These are phyloP conservation scores for Scaptomyza graminum DNA, from an alignment of 1,140 invertebrate genomes.

Conservation along the genomic window DNA sequence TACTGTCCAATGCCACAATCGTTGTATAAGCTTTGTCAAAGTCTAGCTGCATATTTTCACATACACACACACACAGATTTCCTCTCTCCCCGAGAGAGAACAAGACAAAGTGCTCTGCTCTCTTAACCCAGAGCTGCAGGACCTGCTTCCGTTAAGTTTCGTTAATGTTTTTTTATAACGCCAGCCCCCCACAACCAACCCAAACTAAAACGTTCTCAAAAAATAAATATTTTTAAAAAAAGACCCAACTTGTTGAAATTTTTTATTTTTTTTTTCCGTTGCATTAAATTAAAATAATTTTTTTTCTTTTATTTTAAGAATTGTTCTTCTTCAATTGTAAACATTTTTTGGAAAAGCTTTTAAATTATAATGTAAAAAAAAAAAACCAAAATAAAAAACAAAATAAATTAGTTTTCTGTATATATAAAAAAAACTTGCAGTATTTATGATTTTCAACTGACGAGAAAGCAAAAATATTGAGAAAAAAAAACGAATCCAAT, in stretches of 20 bases:
- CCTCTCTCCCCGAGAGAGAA: not conserved
- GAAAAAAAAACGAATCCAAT: conserved; percentile 49
- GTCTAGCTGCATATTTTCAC: not conserved
- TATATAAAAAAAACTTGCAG: conserved; percentile 68
- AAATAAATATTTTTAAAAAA: conserved; percentile 15
- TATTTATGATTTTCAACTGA: conserved; percentile 74
- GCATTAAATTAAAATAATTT: conserved; percentile 42
- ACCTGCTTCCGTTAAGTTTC: conserved; percentile 61
- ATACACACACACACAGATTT: not conserved
- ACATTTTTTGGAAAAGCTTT: conserved; percentile 45
- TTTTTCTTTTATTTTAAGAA: conserved; percentile 24
- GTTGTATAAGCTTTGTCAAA: conserved; percentile 33
- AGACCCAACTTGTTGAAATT: conserved; percentile 8
- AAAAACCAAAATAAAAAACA: no score
- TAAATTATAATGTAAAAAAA: conserved; percentile 34
- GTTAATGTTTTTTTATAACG: conserved; percentile 58
- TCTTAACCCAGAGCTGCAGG: conserved; percentile 8
- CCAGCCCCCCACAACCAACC: conserved; percentile 7
- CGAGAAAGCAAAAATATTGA: conserved; percentile 22
- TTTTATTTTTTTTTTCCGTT: conserved; percentile 31
- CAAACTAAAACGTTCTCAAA: conserved; percentile 23
- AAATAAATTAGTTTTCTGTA: conserved; percentile 41
- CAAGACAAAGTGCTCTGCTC: not conserved
- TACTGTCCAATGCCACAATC: conserved; percentile 67
- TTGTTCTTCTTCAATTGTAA: conserved; percentile 17